Evolutionary conservation across 2,888 invertebrate genomes (phyloP), one percentile per base, ranked within the genome.

Genomic region (Megamerina dolium): DNA sequence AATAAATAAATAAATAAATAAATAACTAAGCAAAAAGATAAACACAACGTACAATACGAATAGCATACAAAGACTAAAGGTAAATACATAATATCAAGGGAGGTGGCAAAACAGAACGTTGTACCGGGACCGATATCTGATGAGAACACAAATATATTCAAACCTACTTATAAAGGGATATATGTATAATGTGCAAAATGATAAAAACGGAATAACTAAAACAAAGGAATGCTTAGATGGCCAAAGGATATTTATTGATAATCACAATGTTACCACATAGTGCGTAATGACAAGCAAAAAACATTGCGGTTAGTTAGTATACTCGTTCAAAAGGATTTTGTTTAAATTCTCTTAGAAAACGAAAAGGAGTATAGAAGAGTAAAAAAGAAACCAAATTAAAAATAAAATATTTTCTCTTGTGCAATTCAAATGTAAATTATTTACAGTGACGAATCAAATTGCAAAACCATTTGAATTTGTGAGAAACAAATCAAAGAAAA

Each of bases 231-330:
- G n/a, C n/a, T n/a, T n/a, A n/a, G n/a, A 37, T 13, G 37, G 8
- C 33, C 33, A 37, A 33, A 32, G 37, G 23, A 37, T 37, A 37
- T 41, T 34, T 45, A 37, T 41, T 33, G 37, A 37, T 45, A 41
- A 45, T 37, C 41, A 29, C 23, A 27, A n/a, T n/a, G n/a, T n/a
- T n/a, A n/a, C n/a, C n/a, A n/a, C n/a, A n/a, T n/a, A n/a, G n/a
- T n/a, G n/a, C n/a, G n/a, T n/a, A n/a, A n/a, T n/a, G n/a, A n/a
- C n/a, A n/a, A n/a, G 34, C 33, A 34, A 34, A 29, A 9, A 38
- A 38, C 27, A 29, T 18, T 26, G 16, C 37, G n/a, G 29, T 37
- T 38, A 38, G 34, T 20, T 21, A 19, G 19, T 31, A 17, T 31
- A 43, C 23, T 33, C 18, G 26, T 13, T 20, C 12, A 43, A 37